Conservation (phyloP, 2,113 vertebrate species). For the Coracopsis vasa region DNA sequence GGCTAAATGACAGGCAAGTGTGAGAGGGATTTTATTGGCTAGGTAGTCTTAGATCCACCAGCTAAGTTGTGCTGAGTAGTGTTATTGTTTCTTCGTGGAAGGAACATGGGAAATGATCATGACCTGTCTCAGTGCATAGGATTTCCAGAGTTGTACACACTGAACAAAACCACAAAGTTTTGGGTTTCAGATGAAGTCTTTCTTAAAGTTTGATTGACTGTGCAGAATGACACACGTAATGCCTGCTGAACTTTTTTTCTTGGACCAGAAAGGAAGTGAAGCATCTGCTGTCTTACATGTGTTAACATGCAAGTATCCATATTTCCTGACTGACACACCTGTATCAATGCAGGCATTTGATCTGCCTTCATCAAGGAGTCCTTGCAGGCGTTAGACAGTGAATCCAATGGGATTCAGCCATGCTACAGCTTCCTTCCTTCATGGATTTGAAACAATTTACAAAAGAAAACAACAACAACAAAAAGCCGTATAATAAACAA, state of each 20-base stretch:
- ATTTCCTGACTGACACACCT: neutral
- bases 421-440: neutral
- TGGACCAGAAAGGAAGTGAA: neutral
- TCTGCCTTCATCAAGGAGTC: rapidly evolving
- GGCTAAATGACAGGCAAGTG: neutral
- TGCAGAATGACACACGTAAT: neutral
- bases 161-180: neutral
- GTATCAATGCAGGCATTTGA: neutral
- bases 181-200: neutral
- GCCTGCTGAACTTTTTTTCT: neutral
- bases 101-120: neutral
- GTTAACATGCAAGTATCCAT: neutral
- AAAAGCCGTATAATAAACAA: neutral
- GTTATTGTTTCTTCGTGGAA: neutral
- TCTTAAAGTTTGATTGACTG: neutral
- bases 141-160: neutral
- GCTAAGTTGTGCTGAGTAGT: neutral
- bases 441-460: neutral
- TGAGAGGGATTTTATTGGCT: neutral
- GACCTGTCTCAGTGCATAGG: neutral
- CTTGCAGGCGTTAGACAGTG: neutral
- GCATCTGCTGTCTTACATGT: neutral
- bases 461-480: neutral
- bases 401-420: neutral
- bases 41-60: neutral